These are phyloP conservation scores for Drosophila leontia DNA, from an alignment of 1,140 invertebrate species.

Conservation along the genomic window DNA sequence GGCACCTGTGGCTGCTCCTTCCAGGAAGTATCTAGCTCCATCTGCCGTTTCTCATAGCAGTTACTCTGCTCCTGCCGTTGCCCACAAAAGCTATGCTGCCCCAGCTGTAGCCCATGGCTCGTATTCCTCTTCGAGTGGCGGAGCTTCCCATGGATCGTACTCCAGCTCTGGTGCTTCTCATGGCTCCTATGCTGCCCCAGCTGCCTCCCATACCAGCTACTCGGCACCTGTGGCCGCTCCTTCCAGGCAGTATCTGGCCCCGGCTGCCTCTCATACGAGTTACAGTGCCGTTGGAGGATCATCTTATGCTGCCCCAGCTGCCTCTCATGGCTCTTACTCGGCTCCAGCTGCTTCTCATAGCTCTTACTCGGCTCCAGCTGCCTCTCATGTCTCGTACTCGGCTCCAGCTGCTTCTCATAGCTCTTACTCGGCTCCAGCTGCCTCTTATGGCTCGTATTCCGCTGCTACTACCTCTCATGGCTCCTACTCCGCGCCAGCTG, in stretches of 20 bases:
- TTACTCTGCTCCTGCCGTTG: conserved; percentile 26
- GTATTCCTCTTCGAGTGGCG: conserved; percentile 21
- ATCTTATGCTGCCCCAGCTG: not conserved
- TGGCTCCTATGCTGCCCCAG: conserved; percentile 20
- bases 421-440: too few relatives aligned
- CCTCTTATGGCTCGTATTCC: conserved; percentile 2
- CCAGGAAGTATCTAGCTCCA: conserved; percentile 49
- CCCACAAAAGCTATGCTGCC: conserved; percentile 27
- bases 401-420: conserved; percentile 4
- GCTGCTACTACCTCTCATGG: conserved; percentile 3
- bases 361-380: too few relatives aligned
- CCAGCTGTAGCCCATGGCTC: conserved; percentile 27
- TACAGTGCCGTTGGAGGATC: not conserved
- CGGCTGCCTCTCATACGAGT: conserved; percentile 4
- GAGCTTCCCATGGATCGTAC: conserved; percentile 12
- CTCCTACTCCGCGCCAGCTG: conserved; percentile 24
- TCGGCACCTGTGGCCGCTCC: conserved; percentile 43
- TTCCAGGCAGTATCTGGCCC: conserved; percentile 53
- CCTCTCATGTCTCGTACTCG: conserved; percentile 15
- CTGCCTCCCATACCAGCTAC: conserved; percentile 28
- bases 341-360: conserved; percentile 1
- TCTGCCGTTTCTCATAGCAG: conserved; percentile 29
- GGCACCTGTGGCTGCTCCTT: conserved; percentile 39
- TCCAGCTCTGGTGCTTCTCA: conserved; percentile 10
- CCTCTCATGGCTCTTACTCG: conserved; percentile 18